Evolutionary conservation across 2,888 invertebrate species (phyloP), one percentile per base, ranked within the genome.

Genomic region (Heteromurus nitidus): DNA sequence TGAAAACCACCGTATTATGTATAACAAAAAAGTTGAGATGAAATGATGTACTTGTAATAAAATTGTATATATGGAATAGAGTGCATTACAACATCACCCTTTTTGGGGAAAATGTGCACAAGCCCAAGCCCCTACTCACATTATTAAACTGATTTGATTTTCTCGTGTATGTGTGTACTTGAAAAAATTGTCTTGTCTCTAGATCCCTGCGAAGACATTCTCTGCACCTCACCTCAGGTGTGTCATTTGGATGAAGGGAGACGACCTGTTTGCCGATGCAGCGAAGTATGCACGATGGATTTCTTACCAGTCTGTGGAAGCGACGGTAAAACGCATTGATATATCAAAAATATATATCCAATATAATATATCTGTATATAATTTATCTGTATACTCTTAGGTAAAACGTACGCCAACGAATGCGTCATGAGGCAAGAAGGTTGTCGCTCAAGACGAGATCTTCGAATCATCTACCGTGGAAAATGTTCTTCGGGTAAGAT

Each of bases 191-290:
- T 47, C 68, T 60, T 62, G 62, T 62, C 30, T 91, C 65, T 91
- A 96, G 96, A 96, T 92, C 96, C 96, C 0, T 96, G 96, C 89
- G 92, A 93, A 53, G 93, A 93, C 77, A 92, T 94, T 86, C 92
- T 92, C 88, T 96, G 96, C 90, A 91, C 93, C 30, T 93, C 93
- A 85, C 94, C 94, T 31, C 94, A 95, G 88, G 91, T 95, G 81
- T 96, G 96, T 90, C 95, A 95, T 89, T 90, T 96, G 89, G 95
- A 95, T 89, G 92, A 92, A 87, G 92, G 93, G 70, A 92, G 93
- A 85, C 92, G 93, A 85, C 95, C 96, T 0, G 91, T 92, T 53
- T 96, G 96, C 89, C 92, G 92, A 82, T 96, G 96, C 89, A 94
- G 94, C 76, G 88, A 88, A 67, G 87, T 88, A 70, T 94, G 95